Evolutionary conservation across 2,797 vertebrate genomes (phyloP).

Genomic region (Chiroxiphia lanceolata): DNA sequence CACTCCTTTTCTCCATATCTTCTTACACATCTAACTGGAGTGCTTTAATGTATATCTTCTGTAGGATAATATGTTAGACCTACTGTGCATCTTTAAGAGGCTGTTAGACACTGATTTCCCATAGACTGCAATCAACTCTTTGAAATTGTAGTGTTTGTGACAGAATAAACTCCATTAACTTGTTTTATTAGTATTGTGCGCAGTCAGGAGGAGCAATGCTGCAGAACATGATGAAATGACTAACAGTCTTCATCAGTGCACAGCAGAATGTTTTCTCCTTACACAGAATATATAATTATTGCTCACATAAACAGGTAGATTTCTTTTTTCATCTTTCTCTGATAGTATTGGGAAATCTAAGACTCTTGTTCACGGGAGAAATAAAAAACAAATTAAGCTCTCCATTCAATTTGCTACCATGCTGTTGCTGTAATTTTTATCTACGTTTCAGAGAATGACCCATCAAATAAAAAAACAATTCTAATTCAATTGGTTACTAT

Average conservation of each 20-base stretch:
- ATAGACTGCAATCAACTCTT: constrained; percentile 71
- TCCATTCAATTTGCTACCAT: constrained; percentile 22
- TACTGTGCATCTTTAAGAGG: constrained; percentile 59
- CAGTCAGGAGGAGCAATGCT: constrained; percentile 76
- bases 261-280: constrained; percentile 69
- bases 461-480: constrained; percentile 10
- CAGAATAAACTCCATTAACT: constrained; percentile 81
- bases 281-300: constrained; percentile 75
- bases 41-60: constrained; percentile 44
- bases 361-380: constrained; percentile 26
- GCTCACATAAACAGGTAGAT: constrained; percentile 68
- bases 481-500: constrained; percentile 20
- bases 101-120: constrained; percentile 66
- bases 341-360: constrained; percentile 44
- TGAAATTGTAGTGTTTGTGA: constrained; percentile 72
- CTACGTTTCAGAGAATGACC: constrained; percentile 2
- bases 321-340: constrained; percentile 51
- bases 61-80: constrained; percentile 58
- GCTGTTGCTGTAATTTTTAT: constrained; percentile 13
- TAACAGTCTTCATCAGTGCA: constrained; percentile 71
- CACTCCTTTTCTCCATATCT: background rate
- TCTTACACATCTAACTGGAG: background rate
- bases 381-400: constrained; percentile 53
- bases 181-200: constrained; percentile 76
- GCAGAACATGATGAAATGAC: constrained; percentile 75